Evolutionary conservation across 92 coral and sea anemone species (phyloP), one percentile per base, ranked within the genome.

Genomic region (Blastomussa wellsi): DNA sequence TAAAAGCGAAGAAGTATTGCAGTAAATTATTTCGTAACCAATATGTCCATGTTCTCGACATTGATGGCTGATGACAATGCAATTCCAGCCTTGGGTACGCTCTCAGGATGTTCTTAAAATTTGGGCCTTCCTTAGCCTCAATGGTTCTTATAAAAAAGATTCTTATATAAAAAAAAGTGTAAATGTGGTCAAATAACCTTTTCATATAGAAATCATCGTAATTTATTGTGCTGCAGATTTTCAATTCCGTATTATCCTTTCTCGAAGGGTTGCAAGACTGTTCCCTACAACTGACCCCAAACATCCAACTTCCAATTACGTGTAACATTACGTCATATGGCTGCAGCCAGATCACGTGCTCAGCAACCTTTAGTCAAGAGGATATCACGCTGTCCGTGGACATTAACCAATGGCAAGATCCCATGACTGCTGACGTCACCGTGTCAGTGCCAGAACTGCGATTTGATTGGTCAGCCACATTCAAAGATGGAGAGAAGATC

Each of bases 281-380:
- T 57, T 75, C 67, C 33, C 77, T 81, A 0, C 35, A 81, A n/a
- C 67, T 81, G 37, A 41, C 3, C 9, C 75, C 60, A 19, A 81
- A 35, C 42, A 0, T 53, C 29, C 72, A 15, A 12, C 72, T 67
- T 33, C 37, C 74, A 14, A 33, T 35, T 13, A 32, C 20, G 7
- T 68, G 74, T 33, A 68, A 68, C 44, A 20, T 9, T 15, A 68
- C 74, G 74, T 17, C 42, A 15, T 77, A 69, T 37, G 33, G 53
- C 89, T 86, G 89, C 22, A 52, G 57, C 32, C 60, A 69, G 33
- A 79, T 86, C 85, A 86, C 78, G 31, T 86, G 89, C 79, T 67
- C 89, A 42, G 62, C 24, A 6, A 69, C 47, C 60, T 86, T 86
- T 74, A 53, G 57, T 20, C 41, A 22, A 4, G 28, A 79, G 48